A percentile compares a stretch with the other conserved stretches of the same genome.
Evolutionary conservation across 2,888 invertebrate species (phyloP).

Genomic region (Piscicola geometra): DNA sequence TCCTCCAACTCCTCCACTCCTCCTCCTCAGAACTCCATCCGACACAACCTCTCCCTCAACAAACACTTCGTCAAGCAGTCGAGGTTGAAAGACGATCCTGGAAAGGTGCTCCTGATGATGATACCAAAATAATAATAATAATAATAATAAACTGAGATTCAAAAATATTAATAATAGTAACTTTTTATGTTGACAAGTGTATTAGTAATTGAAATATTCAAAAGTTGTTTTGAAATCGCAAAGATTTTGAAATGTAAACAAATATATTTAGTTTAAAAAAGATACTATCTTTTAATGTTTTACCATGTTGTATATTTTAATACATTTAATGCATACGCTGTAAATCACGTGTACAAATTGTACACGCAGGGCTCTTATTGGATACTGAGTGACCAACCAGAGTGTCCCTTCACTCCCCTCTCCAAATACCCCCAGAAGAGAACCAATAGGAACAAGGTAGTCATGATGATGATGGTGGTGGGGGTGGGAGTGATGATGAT

Average conservation of each 20-base stretch:
- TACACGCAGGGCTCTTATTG: constrained; percentile 28
- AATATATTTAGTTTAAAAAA: no score
- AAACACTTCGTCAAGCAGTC: constrained; percentile 71
- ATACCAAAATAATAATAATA: no score
- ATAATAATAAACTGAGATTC: no score
- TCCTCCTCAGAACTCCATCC: constrained; percentile 65
- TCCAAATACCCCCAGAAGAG: constrained; percentile 20
- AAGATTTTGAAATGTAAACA: no score
- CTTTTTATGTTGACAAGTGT: neutral
- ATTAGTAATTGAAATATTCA: neutral
- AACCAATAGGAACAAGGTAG: constrained; percentile 5
- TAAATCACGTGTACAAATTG: no score
- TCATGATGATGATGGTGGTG: neutral
- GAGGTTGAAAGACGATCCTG: constrained; percentile 69
- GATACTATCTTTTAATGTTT: no score
- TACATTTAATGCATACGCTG: no score
- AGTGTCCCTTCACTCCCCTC: neutral
- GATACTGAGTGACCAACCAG: constrained; percentile 23
- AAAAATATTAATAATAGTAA: neutral
- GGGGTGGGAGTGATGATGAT: no score
- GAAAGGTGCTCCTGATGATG: constrained; percentile 60
- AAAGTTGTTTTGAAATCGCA: no score
- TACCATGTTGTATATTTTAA: no score
- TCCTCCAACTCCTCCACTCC: no score
- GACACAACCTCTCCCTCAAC: constrained; percentile 69